phyloP scores from a whole-genome alignment of 2,113 vertebrate genomes.

The Brachypteracias leptosomus region DNA sequence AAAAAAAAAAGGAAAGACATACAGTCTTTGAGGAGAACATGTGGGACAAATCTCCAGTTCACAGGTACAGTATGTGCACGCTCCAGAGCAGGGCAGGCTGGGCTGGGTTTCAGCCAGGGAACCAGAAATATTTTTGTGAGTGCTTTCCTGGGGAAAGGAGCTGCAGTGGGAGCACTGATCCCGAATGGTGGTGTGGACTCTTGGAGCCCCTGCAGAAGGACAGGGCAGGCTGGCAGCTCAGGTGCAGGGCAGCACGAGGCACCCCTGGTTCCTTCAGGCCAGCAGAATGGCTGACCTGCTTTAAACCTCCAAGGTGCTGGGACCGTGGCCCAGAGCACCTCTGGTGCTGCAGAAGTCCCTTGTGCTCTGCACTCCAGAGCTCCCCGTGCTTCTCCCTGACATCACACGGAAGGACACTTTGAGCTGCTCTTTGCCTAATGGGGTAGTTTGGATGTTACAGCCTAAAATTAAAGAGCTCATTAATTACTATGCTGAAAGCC shows the following conservation, averaged over 20 bases:
- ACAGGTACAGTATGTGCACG: not conserved
- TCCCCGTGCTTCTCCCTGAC: not conserved
- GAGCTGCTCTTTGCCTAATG: conserved; percentile 1
- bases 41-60: not conserved
- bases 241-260: accelerated
- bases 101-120: not conserved
- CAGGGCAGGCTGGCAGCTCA: not conserved
- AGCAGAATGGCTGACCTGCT: not conserved
- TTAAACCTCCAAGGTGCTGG: accelerated
- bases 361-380: not conserved
- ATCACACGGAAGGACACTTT: not conserved
- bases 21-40: not conserved
- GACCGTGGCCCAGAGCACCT: accelerated
- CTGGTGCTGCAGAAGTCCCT: not conserved
- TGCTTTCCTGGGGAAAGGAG: not conserved
- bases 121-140: not conserved
- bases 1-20: not conserved
- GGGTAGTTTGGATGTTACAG: conserved; percentile 26
- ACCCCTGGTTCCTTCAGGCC: not conserved
- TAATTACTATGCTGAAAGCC: conserved; percentile 25
- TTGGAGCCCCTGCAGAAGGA: not conserved
- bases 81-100: not conserved
- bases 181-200: accelerated
- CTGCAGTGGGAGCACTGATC: not conserved
- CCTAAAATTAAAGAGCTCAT: conserved; percentile 41